Evolutionary conservation across 2,113 vertebrate genomes (phyloP).

Genomic region (Mustela nigripes): DNA sequence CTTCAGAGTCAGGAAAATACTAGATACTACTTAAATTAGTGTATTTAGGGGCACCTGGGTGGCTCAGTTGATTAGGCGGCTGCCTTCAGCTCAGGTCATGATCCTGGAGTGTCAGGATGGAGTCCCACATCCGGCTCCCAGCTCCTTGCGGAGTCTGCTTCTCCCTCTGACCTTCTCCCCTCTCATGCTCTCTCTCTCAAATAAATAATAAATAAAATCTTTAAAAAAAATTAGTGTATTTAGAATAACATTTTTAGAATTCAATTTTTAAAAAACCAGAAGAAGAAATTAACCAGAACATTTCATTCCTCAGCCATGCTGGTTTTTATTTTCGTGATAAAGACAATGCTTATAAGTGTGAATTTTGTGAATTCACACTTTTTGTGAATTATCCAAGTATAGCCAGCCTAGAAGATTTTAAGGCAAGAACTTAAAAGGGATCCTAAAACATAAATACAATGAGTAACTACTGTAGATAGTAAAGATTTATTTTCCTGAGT

Average conservation of each 20-base stretch:
- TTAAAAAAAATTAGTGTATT: background rate
- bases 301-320: background rate
- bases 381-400: background rate
- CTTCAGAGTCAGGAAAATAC: conserved; percentile 9
- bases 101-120: too few species aligned
- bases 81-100: too few species aligned
- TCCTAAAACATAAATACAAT: background rate
- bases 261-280: conserved; percentile 41
- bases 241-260: conserved; percentile 23
- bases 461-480: background rate
- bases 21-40: background rate
- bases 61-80: too few species aligned
- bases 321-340: background rate
- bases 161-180: too few species aligned
- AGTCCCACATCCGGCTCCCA: too few species aligned
- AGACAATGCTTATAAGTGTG: background rate
- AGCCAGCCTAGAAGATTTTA: background rate
- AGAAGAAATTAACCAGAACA: conserved; percentile 24
- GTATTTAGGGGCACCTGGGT: background rate
- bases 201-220: too few species aligned
- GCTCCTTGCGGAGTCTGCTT: too few species aligned
- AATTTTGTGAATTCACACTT: background rate
- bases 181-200: too few species aligned
- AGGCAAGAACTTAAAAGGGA: background rate
- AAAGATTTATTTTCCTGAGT: background rate